Percentiles rank a stretch among this genome's conserved stretches.
These are phyloP conservation scores for Procambarus virginalis DNA, from an alignment of 1,140 invertebrate species.

Conservation along the genomic window DNA sequence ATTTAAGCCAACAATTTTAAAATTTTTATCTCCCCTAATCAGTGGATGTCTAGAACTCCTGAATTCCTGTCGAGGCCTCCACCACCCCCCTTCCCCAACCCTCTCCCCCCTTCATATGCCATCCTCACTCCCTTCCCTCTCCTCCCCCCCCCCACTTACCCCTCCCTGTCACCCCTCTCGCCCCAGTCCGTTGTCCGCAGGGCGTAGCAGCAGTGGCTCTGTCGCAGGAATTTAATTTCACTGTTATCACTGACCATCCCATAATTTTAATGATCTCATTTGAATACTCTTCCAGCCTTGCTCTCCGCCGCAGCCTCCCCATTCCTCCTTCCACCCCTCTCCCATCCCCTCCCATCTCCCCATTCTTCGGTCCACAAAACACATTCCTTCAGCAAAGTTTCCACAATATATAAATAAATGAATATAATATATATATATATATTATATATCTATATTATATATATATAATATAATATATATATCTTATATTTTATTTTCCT, in stretches of 20 bases:
- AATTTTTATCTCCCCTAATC: background rate
- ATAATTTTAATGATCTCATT: constrained; percentile 15
- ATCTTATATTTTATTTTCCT: too few relatives aligned
- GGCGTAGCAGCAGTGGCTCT: background rate
- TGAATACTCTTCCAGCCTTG: background rate
- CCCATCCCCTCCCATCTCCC: background rate
- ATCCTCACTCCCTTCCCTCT: background rate
- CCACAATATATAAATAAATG: too few relatives aligned
- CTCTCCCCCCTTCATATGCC: background rate
- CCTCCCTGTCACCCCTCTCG: too few relatives aligned
- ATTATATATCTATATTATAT: too few relatives aligned
- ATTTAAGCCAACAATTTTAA: too few relatives aligned
- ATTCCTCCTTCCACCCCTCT: background rate
- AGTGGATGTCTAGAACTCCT: background rate
- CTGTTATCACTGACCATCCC: background rate
- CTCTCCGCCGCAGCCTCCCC: too few relatives aligned
- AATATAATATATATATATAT: too few relatives aligned
- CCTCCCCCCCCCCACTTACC: too few relatives aligned
- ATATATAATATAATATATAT: too few relatives aligned
- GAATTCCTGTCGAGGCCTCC: background rate
- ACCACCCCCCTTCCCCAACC: background rate
- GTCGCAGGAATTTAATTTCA: constrained; percentile 9
- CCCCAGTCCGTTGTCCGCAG: too few relatives aligned
- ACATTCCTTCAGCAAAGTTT: too few relatives aligned
- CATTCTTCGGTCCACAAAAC: background rate